Evolutionary conservation across 2,888 invertebrate genomes (phyloP), one percentile per base, ranked within the genome.

Genomic region (Coleophora deauratella): DNA sequence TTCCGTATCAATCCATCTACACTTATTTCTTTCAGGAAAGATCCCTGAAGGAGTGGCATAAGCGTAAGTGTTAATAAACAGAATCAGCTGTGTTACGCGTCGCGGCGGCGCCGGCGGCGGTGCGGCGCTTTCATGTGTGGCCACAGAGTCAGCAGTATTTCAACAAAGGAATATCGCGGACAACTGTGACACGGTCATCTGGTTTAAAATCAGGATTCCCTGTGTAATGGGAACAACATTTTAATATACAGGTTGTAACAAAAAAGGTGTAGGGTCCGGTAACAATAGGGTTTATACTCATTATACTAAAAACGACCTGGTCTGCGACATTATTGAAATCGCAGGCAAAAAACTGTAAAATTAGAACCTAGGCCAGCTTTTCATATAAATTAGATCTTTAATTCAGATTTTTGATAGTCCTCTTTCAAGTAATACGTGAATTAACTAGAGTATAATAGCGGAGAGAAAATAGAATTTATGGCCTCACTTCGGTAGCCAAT

Each of bases 401-500:
- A n/a, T n/a, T n/a, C n/a, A n/a, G n/a, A n/a, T n/a, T n/a, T n/a
- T n/a, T n/a, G n/a, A n/a, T n/a, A n/a, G n/a, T n/a, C n/a, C n/a
- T 3, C 34, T 49, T 50, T 51, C 34, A 0, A 1, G 39, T 41
- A 31, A n/a, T n/a, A n/a, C n/a, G n/a, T n/a, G n/a, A n/a, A n/a
- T n/a, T n/a, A n/a, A n/a, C n/a, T n/a, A n/a, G n/a, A n/a, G n/a
- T n/a, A n/a, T n/a, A n/a, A n/a, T n/a, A n/a, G n/a, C n/a, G n/a
- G n/a, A n/a, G n/a, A n/a, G n/a, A n/a, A n/a, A n/a, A n/a, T n/a
- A 31, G 31, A 31, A 3, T 12, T 49, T 39, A 11, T 56, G 54
- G 67, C 66, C 58, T 21, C 44, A 47, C 39, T 34, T 27, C 33
- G 41, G 53, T 59, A 69, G 59, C 70, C 71, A 62, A 63, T 61